Evolutionary conservation across 1,140 invertebrate genomes (phyloP), one percentile per base, ranked within the genome.

Genomic region (Leucophenga varia): DNA sequence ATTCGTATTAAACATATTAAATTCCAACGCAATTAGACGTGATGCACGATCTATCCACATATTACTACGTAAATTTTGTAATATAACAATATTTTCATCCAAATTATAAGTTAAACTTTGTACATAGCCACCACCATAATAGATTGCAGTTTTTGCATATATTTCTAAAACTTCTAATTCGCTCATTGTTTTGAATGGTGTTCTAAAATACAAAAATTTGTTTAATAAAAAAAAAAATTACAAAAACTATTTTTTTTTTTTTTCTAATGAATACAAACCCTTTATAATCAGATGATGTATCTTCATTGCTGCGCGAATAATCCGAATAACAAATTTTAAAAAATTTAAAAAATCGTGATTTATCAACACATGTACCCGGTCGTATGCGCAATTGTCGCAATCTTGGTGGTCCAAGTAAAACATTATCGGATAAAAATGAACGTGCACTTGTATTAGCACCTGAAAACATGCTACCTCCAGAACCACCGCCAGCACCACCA

Each of bases 21-120:
- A 45, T 35, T 61, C 59, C 5, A 61, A 10, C 1, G 56, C 0
- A 10, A 59, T 22, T 0, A 61, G 3, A 1, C 59, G 53, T 5
- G 59, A 49, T 6, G 34, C 56, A 19, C 48, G 46, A 48, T 61
- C 56, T 2, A 61, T 20, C 59, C 59, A 61, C 8, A 47, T 47
- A 1, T 16, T 22, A 1, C 28, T 22, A 8, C 34, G 47, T 8
- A 61, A 25, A 13, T 35, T 20, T 2, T 31, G 13, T 16, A 61
- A 9, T 10, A 52, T 38, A 16, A 17, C 34, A 2, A 25, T n/a
- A 39, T 39, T 61, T 9, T 21, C 14, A 2, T 47, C 14, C 8
- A 3, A 18, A 2, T 49, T 12, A 19, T 47, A 49, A 3, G 50
- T 41, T 3, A 61, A 49, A 3, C 10, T 13, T 22, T 47, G 20